These are phyloP conservation scores for Apis dorsata DNA, from an alignment of 1,140 invertebrate genomes.

Conservation along the genomic window DNA sequence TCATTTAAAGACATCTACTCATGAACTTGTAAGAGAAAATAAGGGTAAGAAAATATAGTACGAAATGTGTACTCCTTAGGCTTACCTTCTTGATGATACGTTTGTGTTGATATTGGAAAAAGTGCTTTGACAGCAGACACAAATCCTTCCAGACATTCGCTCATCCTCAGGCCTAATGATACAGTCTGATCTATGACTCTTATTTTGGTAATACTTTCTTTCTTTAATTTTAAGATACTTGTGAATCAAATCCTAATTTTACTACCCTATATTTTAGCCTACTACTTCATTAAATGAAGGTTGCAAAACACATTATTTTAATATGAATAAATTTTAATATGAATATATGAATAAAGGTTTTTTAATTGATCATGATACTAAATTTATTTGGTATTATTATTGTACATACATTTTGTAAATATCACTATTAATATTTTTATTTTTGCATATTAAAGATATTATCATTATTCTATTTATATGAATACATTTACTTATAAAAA, in stretches of 20 bases:
- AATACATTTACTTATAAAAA: not conserved
- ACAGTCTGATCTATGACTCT: constrained; percentile 78
- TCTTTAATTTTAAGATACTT: constrained; percentile 66
- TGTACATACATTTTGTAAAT: constrained; percentile 6
- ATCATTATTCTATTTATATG: constrained; percentile 3
- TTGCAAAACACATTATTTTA: constrained; percentile 42
- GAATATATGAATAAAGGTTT: constrained; percentile 13
- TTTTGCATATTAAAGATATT: not conserved
- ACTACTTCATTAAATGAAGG: constrained; percentile 49
- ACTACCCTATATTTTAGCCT: constrained; percentile 53
- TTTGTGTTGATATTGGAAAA: constrained; percentile 80
- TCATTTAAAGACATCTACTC: constrained; percentile 56
- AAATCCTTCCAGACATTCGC: constrained; percentile 80
- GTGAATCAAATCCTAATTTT: constrained; percentile 55
- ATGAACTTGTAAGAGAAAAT: constrained; percentile 61
- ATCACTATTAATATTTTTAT: constrained; percentile 13
- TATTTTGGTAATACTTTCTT: constrained; percentile 73
- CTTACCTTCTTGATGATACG: constrained; percentile 79
- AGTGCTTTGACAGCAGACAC: constrained; percentile 79
- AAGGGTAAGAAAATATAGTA: constrained; percentile 71
- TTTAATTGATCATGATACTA: constrained; percentile 16
- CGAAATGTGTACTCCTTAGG: constrained; percentile 74
- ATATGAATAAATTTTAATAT: no score
- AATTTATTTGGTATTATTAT: constrained; percentile 20
- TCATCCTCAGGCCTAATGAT: constrained; percentile 79